Evolutionary conservation across 2,797 vertebrate genomes (phyloP).

Genomic region (Poeciliopsis turneri): DNA sequence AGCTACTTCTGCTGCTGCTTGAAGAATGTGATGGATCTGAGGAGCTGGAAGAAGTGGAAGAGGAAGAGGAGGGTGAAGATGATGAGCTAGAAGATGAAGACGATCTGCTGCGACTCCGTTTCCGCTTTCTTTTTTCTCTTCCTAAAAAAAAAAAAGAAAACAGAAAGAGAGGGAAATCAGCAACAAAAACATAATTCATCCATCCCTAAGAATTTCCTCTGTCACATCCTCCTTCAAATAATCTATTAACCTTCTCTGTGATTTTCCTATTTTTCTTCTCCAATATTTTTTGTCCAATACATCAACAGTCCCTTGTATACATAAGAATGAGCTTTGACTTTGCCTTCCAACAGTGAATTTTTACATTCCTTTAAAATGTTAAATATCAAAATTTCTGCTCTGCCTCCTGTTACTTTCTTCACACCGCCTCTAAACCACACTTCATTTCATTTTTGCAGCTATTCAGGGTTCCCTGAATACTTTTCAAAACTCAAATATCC

Average conservation of each 20-base stretch:
- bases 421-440: not conserved
- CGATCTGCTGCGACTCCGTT: slow-evolving; percentile 88
- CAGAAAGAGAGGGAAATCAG: not conserved
- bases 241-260: not conserved
- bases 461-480: not conserved
- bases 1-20: slow-evolving; percentile 81
- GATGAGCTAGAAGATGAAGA: slow-evolving; percentile 82
- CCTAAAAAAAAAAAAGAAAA: slow-evolving; percentile 52
- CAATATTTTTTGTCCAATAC: not conserved
- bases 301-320: not conserved
- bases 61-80: slow-evolving; percentile 66
- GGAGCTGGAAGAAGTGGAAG: slow-evolving; percentile 73
- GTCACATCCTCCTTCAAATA: not conserved
- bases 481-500: not conserved
- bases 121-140: slow-evolving; percentile 83
- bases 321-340: not conserved
- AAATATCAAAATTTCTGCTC: not conserved
- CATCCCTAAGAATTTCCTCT: not conserved
- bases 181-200: not conserved
- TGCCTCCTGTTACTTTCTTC: not conserved
- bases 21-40: slow-evolving; percentile 80
- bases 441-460: not conserved
- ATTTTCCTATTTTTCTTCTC: not conserved
- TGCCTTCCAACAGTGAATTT: not conserved
- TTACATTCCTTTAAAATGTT: not conserved